Evolutionary conservation across 2,113 vertebrate genomes (phyloP).

Genomic region (Ammospiza caudacuta): DNA sequence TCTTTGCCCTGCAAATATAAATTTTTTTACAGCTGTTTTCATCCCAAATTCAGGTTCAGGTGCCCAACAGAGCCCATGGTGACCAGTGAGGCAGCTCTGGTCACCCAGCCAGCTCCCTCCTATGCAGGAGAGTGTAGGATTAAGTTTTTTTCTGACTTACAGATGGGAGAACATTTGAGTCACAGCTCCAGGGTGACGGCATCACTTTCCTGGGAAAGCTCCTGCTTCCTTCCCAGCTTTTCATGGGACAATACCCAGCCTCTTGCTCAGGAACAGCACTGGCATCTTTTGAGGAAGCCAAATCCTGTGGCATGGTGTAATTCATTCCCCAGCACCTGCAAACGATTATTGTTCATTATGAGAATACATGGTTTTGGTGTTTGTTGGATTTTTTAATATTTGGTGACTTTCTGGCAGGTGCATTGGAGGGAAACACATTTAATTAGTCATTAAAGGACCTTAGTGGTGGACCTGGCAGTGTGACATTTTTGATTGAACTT

Average conservation of each 20-base stretch:
- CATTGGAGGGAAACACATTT: neutral
- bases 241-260: neutral
- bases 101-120: neutral
- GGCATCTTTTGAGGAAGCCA: neutral
- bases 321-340: neutral
- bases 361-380: neutral
- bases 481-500: neutral
- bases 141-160: neutral
- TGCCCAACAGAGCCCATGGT: neutral
- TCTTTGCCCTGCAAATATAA: neutral
- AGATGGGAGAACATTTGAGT: neutral
- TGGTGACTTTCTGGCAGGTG: neutral
- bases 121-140: neutral
- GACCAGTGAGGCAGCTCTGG: neutral
- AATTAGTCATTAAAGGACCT: neutral
- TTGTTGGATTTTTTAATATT: neutral
- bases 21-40: neutral
- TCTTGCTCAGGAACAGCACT: neutral
- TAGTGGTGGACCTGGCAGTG: neutral
- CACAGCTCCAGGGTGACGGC: neutral
- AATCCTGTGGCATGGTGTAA: neutral
- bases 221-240: neutral
- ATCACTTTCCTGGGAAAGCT: neutral
- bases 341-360: neutral
- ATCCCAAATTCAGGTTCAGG: neutral